These are phyloP conservation scores for Oryzias dopingdopingensis DNA, from an alignment of 2,797 vertebrate genomes.

Conservation along the genomic window DNA sequence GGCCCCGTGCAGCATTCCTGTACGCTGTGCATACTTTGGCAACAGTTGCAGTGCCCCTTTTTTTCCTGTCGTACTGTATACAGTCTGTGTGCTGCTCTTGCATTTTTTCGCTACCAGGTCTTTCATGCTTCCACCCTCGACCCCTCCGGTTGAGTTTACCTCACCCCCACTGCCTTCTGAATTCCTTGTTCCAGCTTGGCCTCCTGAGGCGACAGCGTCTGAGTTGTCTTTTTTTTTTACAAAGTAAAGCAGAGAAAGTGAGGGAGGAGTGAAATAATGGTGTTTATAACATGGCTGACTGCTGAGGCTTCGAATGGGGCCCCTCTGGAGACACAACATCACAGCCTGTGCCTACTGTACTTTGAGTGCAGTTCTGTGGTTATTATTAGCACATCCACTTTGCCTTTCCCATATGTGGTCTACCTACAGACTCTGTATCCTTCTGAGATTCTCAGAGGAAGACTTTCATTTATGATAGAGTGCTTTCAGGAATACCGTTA, in stretches of 20 bases:
- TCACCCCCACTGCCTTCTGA: conserved; percentile 6
- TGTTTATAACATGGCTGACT: conserved; percentile 75
- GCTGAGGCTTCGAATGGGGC: conserved; percentile 54
- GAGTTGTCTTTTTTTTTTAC: conserved; percentile 75
- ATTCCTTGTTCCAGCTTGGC: conserved; percentile 56
- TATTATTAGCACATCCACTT: conserved; percentile 60
- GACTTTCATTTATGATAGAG: conserved; percentile 50
- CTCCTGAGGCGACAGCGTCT: conserved; percentile 29
- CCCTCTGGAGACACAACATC: conserved; percentile 67
- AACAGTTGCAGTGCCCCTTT: conserved; percentile 82
- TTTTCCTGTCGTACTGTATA: conserved; percentile 85
- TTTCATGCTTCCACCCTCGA: conserved; percentile 38
- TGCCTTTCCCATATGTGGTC: conserved; percentile 41
- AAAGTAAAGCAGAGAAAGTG: conserved; percentile 47
- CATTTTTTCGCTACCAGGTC: conserved; percentile 43
- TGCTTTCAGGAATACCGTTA: conserved; percentile 51
- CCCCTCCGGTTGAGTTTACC: conserved; percentile 1
- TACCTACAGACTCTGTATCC: conserved; percentile 31
- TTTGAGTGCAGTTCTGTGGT: conserved; percentile 41
- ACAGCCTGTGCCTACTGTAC: conserved; percentile 38
- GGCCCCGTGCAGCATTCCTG: conserved; percentile 98
- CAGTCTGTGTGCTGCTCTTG: conserved; percentile 84
- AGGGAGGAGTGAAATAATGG: conserved; percentile 66
- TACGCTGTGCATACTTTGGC: conserved; percentile 98
- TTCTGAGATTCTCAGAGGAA: conserved; percentile 41